A percentile compares a stretch with the other conserved stretches of the same genome.
Evolutionary conservation across 23 tunicate genomes (phyloP).

Genomic region (Styela clava): DNA sequence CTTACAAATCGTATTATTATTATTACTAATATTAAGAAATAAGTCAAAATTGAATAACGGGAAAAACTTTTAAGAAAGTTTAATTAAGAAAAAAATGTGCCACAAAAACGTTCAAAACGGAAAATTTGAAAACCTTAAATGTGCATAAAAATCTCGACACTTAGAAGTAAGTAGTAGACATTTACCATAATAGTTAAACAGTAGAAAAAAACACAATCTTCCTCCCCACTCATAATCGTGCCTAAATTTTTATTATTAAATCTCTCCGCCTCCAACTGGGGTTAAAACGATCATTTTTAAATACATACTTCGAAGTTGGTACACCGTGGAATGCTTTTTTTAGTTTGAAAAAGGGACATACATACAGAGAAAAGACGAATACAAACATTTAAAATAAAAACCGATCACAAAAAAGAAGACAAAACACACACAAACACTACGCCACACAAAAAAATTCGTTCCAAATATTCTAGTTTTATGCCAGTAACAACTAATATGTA

Average conservation of each 20-base stretch:
- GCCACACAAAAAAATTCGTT: background rate
- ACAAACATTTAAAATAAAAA: background rate
- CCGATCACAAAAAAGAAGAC: background rate
- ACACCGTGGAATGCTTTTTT: background rate
- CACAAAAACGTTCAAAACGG: background rate
- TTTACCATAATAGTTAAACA: no score
- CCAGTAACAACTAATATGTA: background rate
- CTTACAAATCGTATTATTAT: background rate
- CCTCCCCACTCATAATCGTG: no score
- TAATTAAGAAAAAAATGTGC: background rate
- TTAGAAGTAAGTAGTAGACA: no score
- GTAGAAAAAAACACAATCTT: no score
- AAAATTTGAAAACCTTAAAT: background rate
- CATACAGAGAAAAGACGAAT: background rate
- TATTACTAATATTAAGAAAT: background rate
- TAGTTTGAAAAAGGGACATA: background rate
- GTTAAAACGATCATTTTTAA: background rate
- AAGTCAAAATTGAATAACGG: background rate
- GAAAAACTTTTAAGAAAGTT: background rate
- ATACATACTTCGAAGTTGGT: background rate
- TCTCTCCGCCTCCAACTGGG: no score
- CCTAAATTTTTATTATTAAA: no score
- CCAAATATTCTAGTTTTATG: background rate
- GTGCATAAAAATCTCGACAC: background rate
- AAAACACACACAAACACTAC: background rate